Evolutionary conservation across 2,113 vertebrate genomes (phyloP), one percentile per base, ranked within the genome.

Genomic region (Engraulis encrasicolus): DNA sequence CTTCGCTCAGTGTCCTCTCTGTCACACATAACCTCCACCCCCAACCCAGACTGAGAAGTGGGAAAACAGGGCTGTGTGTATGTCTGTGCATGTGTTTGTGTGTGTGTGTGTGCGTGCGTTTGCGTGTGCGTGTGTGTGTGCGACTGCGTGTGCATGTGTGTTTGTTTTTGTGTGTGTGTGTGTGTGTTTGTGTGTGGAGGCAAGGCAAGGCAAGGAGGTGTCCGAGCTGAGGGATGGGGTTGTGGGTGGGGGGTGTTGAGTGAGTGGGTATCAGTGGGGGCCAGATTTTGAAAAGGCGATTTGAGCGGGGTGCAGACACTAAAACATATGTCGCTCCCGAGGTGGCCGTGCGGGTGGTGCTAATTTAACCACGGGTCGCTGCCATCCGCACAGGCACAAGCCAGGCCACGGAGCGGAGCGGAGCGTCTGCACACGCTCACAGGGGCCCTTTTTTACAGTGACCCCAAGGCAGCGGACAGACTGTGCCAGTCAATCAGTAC

Each of bases 251-350:
- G 0, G 1, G 58, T 2, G 9, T 45, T 9, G 40, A 9, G 40
- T 9, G 40, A 45, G 3, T 45, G 3, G 40, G n/a, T n/a, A n/a
- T n/a, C n/a, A n/a, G n/a, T n/a, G 86, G 78, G 79, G 78, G 78
- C 40, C 82, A 84, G 83, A 81, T 86, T 85, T 86, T 50, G 54
- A 88, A 85, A 91, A 89, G 85, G 85, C 40, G 82, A 85, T 87
- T 87, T 50, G 82, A 84, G 84, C 40, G 82, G 19, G 38, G 49
- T 66, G 90, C 92, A 93, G 93, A 95, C 93, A 94, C 91, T 95
- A 93, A 95, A 95, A 94, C 95, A 95, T 95, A 95, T 95, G 95
- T 93, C 91, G 78, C 93, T 87, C 91, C 52, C 50, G 49, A 89
- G 90, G 92, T 90, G 91, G 91, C 88, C 91, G 4, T n/a, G n/a